These are phyloP conservation scores for Yponomeuta plumbellus DNA, from an alignment of 2,888 invertebrate genomes.

Conservation along the genomic window DNA sequence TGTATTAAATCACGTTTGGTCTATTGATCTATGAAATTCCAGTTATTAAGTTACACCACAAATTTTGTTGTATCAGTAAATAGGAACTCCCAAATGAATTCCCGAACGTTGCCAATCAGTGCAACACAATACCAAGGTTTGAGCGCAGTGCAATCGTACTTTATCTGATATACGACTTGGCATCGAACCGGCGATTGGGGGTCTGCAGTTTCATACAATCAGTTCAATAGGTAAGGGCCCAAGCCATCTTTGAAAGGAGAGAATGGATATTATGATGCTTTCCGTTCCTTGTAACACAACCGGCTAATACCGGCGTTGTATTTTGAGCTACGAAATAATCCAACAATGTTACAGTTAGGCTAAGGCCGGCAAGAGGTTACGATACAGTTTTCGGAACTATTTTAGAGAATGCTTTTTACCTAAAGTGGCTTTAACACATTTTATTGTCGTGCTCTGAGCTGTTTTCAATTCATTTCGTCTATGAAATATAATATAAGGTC, in stretches of 20 bases:
- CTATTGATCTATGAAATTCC: too few relatives aligned
- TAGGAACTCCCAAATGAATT: background rate
- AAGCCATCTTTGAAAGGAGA: background rate
- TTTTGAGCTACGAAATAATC: background rate
- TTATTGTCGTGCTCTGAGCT: too few relatives aligned
- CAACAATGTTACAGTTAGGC: too few relatives aligned
- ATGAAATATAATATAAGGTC: too few relatives aligned
- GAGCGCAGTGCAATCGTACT: background rate
- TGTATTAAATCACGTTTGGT: too few relatives aligned
- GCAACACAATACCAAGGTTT: slow-evolving; percentile 3
- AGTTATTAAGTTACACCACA: too few relatives aligned
- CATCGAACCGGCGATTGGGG: background rate
- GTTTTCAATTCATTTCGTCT: too few relatives aligned
- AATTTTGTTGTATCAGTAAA: too few relatives aligned
- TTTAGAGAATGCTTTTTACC: too few relatives aligned
- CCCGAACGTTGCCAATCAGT: background rate
- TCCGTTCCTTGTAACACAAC: background rate
- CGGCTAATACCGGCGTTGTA: background rate
- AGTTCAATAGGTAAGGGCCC: background rate
- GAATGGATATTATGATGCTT: background rate
- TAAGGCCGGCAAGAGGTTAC: too few relatives aligned
- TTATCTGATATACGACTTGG: background rate
- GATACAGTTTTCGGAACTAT: too few relatives aligned
- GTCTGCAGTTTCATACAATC: background rate
- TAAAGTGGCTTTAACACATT: too few relatives aligned